A percentile compares a stretch with the other conserved stretches of the same genome.
phyloP scores from a whole-genome alignment of 2,113 vertebrate genomes.

The Cranoglanis bouderius region DNA sequence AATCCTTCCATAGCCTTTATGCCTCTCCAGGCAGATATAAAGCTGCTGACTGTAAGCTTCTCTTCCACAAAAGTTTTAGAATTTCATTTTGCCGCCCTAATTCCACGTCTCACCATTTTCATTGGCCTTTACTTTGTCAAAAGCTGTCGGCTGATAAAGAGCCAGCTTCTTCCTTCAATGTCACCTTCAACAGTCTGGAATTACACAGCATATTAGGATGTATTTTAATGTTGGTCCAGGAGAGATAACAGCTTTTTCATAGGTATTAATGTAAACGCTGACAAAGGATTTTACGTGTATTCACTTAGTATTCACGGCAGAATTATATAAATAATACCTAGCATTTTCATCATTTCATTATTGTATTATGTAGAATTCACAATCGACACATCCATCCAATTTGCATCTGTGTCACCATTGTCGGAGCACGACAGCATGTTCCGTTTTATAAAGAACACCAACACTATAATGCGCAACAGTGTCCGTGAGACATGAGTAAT shows the following conservation, averaged over 20 bases:
- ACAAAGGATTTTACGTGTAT: background rate
- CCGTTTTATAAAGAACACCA: no score
- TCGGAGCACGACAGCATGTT: background rate
- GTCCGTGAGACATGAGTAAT: no score
- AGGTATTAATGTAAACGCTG: background rate
- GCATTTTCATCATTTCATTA: background rate
- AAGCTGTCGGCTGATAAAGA: background rate
- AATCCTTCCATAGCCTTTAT: slow-evolving; percentile 9
- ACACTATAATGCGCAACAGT: no score
- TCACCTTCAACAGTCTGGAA: slow-evolving; percentile 21
- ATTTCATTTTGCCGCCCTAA: slow-evolving; percentile 6
- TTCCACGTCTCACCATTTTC: slow-evolving; percentile 14
- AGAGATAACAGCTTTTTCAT: background rate
- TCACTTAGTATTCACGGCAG: background rate
- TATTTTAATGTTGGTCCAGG: background rate
- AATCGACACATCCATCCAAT: no score
- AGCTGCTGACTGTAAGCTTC: slow-evolving; percentile 37
- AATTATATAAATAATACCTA: background rate
- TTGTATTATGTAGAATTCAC: background rate
- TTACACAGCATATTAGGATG: background rate
- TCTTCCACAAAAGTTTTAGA: background rate
- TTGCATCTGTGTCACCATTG: no score
- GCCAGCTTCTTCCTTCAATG: background rate
- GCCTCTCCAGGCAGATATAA: slow-evolving; percentile 20
- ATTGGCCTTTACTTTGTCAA: slow-evolving; percentile 13